phyloP scores from a whole-genome alignment of 2,113 vertebrate species.

The Oreochromis niloticus region DNA sequence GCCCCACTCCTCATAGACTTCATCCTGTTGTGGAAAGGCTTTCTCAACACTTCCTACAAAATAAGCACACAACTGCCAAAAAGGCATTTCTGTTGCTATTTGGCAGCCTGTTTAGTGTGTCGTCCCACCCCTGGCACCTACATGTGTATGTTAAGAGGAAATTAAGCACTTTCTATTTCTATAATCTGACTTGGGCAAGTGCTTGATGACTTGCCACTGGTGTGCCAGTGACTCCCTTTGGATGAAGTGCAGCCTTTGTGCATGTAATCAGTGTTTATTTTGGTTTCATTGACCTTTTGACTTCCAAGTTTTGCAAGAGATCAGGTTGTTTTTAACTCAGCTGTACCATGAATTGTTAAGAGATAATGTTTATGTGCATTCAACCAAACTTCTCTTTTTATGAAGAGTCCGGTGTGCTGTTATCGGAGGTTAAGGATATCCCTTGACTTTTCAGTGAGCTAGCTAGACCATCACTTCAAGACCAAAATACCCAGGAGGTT shows the following conservation, averaged over 20 bases:
- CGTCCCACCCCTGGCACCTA: conserved; percentile 18
- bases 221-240: conserved; percentile 1
- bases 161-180: conserved; percentile 37
- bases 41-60: conserved; percentile 37
- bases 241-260: not conserved
- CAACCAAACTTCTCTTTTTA: not conserved
- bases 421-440: conserved; percentile 28
- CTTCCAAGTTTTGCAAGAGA: not conserved
- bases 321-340: not conserved
- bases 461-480: conserved; percentile 16
- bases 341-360: not conserved
- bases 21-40: conserved; percentile 26
- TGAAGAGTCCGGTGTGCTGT: not conserved
- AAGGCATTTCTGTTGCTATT: conserved; percentile 36
- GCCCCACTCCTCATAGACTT: conserved; percentile 3
- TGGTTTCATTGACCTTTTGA: not conserved
- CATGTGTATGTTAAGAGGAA: conserved; percentile 32
- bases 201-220: conserved; percentile 18
- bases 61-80: conserved; percentile 37
- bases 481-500: conserved; percentile 82
- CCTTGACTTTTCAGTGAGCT: conserved; percentile 10
- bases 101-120: conserved; percentile 4
- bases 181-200: not conserved
- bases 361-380: not conserved
- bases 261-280: not conserved